A percentile compares a stretch with the other conserved stretches of the same genome.
Evolutionary conservation across 2,113 vertebrate genomes (phyloP).

Genomic region (Callorhinus ursinus): DNA sequence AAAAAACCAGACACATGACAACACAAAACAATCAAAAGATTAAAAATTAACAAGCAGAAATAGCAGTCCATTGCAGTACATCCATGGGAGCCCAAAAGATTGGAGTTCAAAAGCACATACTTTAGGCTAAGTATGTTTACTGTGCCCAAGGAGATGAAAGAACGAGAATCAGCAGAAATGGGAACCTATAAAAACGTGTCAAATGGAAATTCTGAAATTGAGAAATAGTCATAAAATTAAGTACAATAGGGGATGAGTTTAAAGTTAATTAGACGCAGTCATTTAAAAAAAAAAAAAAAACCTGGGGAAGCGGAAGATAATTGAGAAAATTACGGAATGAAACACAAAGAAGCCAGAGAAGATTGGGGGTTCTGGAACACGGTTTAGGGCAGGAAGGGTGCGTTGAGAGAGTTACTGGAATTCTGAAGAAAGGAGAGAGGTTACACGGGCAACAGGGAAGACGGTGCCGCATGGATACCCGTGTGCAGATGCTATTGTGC

Average conservation of each 20-base stretch:
- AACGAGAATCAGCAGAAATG: not conserved
- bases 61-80: accelerated
- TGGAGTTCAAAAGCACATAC: not conserved
- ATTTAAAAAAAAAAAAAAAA: not conserved
- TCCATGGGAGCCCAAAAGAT: not conserved
- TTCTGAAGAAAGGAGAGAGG: too few species aligned
- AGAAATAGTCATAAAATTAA: not conserved
- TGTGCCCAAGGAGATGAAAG: not conserved
- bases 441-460: accelerated
- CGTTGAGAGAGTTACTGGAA: not conserved
- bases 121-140: not conserved
- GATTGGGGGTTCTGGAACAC: not conserved
- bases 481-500: not conserved
- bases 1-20: not conserved
- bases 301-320: not conserved
- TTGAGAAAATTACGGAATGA: not conserved
- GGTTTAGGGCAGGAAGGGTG: not conserved
- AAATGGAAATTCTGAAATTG: not conserved
- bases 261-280: not conserved
- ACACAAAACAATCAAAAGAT: not conserved
- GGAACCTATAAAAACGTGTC: not conserved
- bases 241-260: not conserved
- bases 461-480: too few species aligned
- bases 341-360: not conserved
- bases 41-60: not conserved